Evolutionary conservation across 2,113 vertebrate species (phyloP), one percentile per base, ranked within the genome.

Genomic region (Rafetus swinhoei): DNA sequence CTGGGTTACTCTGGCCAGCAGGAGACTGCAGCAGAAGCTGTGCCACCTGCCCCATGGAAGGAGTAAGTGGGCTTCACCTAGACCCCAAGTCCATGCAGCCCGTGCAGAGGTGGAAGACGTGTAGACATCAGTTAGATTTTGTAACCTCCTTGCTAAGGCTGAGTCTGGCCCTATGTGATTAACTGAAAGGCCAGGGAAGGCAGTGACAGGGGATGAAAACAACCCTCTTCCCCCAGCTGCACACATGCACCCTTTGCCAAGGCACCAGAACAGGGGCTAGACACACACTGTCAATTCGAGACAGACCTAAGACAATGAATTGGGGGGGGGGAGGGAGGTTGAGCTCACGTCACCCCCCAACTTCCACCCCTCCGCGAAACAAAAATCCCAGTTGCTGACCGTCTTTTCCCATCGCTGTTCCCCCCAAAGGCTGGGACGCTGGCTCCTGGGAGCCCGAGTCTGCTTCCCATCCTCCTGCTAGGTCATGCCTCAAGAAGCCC

Each of bases 241-340:
- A 9, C 11, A 32, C 62, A n/a, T 18, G 3, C 35, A 9, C 35
- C 9, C 10, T 7, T 35, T 3, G 32, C 14, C 65, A 18, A 35
- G 8, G n/a, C n/a, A n/a, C 65, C 65, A 35, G 7, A 62, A 72
- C n/a, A 35, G 65, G 35, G 19, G 21, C 11, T 45, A 39, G 72
- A 3, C 21, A 21, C 2, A 24, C 10, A n/a, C 72, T 11, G 10
- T 21, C 5, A 10, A 45, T 45, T 45, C 19, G 0, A 24, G 35
- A 24, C 72, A 76, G 12, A 35, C 72, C 72, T 24, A 45, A 45
- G 35, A 24, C 2, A 35, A 21, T 35, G 72, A 24, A 45, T 24
- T 45, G 22, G 72, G 19, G 39, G 11, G 35, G 3, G 5, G 39
- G 9, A n/a, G n/a, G n/a, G 72, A 19, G 9, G 11, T 21, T 76